Conservation (phyloP, 2,797 vertebrate genomes). For the Corythornis leucogaster region DNA sequence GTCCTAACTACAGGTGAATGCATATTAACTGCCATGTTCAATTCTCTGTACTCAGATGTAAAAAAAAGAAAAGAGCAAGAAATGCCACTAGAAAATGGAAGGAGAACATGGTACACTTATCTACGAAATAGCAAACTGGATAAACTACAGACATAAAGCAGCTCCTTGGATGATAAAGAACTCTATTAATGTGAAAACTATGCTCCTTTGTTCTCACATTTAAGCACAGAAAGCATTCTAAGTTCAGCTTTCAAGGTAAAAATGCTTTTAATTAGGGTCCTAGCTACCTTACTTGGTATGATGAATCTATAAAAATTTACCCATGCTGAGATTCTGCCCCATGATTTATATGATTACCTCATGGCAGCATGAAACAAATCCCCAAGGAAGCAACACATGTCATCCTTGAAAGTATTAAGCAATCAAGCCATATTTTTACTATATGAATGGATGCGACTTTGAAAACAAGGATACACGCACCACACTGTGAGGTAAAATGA, state of each 20-base stretch:
- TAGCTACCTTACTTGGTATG: not conserved
- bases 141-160: not conserved
- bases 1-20: not conserved
- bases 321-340: constrained; percentile 1
- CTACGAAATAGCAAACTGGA: not conserved
- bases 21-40: not conserved
- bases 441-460: constrained; percentile 30
- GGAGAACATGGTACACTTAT: not conserved
- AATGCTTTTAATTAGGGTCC: constrained; percentile 43
- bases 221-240: constrained; percentile 15
- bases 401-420: constrained; percentile 67
- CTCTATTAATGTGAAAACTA: not conserved
- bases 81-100: not conserved
- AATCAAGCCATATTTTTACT: constrained; percentile 59
- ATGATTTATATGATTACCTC: constrained; percentile 48
- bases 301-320: not conserved
- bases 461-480: constrained; percentile 30
- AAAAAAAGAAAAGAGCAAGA: constrained; percentile 1
- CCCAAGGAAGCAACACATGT: constrained; percentile 48
- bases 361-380: constrained; percentile 36
- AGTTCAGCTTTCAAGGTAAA: constrained; percentile 35
- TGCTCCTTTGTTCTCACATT: not conserved
- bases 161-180: not conserved
- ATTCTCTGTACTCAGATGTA: not conserved
- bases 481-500: constrained; percentile 46